phyloP scores from a whole-genome alignment of 2,797 vertebrate genomes.

The Neostethus bicornis region DNA sequence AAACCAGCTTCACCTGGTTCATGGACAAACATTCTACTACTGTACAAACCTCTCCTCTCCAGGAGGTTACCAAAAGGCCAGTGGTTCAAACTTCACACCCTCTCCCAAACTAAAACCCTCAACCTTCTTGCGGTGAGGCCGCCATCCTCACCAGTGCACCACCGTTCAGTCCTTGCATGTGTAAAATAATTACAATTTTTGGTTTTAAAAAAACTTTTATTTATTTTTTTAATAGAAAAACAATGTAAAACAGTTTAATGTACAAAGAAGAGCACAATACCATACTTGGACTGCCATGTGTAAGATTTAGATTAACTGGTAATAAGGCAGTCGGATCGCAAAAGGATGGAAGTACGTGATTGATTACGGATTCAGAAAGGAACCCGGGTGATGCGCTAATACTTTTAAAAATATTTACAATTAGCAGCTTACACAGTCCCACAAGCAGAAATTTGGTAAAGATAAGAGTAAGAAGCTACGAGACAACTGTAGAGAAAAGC shows the following conservation, averaged over 20 bases:
- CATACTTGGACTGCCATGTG: slow-evolving; percentile 16
- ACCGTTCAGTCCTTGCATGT: too few relatives aligned
- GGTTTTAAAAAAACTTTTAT: slow-evolving; percentile 1
- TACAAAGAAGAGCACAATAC: slow-evolving; percentile 42
- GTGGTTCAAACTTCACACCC: too few relatives aligned
- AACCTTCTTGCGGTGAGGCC: too few relatives aligned
- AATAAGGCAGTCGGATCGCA: background rate
- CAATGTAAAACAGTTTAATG: slow-evolving; percentile 19
- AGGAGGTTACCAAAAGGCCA: too few relatives aligned
- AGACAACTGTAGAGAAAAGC: slow-evolving; percentile 7
- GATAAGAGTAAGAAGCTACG: background rate
- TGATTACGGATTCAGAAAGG: slow-evolving; percentile 3
- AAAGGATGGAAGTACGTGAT: background rate
- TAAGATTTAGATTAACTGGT: background rate
- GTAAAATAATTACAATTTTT: background rate
- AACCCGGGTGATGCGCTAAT: slow-evolving; percentile 1
- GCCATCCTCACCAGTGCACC: too few relatives aligned
- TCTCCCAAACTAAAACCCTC: too few relatives aligned
- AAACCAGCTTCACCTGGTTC: too few relatives aligned
- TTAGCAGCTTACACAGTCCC: slow-evolving; percentile 24
- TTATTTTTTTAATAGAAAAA: slow-evolving; percentile 16
- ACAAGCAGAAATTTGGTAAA: background rate
- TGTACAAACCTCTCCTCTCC: too few relatives aligned
- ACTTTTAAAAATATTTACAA: slow-evolving; percentile 37
- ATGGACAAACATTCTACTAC: too few relatives aligned